Conservation (phyloP, 2,113 vertebrate species). For the Danionella cerebrum region DNA sequence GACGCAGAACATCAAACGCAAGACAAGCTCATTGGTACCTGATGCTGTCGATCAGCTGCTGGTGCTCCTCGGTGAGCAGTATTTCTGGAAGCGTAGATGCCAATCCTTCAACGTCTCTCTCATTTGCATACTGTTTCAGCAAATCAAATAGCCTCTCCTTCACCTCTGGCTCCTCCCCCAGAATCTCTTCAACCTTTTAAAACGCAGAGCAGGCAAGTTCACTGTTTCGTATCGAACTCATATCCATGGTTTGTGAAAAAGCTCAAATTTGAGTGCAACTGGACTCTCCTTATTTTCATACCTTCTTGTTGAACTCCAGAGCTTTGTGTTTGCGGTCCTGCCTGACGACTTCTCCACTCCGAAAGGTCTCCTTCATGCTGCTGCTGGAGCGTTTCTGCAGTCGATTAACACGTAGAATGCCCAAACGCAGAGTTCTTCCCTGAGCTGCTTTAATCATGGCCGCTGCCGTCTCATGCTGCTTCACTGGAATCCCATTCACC, state of each 20-base stretch:
- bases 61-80: conserved; percentile 72
- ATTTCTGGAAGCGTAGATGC: conserved; percentile 75
- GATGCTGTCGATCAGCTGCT: conserved; percentile 87
- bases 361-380: conserved; percentile 68
- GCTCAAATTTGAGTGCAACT: no score
- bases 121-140: conserved; percentile 82
- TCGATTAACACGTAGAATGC: conserved; percentile 71
- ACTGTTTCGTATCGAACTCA: no score
- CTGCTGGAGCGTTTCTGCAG: conserved; percentile 59
- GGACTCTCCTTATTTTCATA: conserved; percentile 36
- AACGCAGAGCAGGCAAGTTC: background rate
- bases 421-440: conserved; percentile 63
- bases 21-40: conserved; percentile 70
- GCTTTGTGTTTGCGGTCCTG: conserved; percentile 82
- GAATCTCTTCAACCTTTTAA: conserved; percentile 81
- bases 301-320: conserved; percentile 85
- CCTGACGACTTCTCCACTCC: conserved; percentile 58
- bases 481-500: conserved; percentile 70
- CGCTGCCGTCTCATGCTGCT: conserved; percentile 56
- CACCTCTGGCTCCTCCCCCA: conserved; percentile 74
- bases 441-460: conserved; percentile 68
- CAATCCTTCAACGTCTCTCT: conserved; percentile 80
- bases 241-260: no score
- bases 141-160: conserved; percentile 81
- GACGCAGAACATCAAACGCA: no score